A percentile compares a stretch with the other conserved stretches of the same genome.
These are phyloP conservation scores for Halcyon senegalensis DNA, from an alignment of 2,113 vertebrate species.

Conservation along the genomic window DNA sequence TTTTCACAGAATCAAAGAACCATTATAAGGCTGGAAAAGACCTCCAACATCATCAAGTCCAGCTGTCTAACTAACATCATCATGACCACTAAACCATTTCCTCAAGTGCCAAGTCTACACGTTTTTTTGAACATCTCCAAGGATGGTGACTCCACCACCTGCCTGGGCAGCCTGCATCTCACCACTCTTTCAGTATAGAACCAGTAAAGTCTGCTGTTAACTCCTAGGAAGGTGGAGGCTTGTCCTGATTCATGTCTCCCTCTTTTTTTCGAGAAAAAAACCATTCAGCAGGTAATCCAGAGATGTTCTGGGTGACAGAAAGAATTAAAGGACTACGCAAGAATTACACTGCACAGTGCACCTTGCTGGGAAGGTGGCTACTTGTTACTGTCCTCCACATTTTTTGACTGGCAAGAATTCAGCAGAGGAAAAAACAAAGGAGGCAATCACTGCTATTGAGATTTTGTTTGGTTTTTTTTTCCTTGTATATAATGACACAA, in stretches of 20 bases:
- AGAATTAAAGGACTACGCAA: not conserved
- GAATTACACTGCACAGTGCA: not conserved
- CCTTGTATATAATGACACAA: not conserved
- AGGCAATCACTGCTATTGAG: fast-evolving
- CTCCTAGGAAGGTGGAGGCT: not conserved
- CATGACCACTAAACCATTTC: too few species aligned
- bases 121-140: too few species aligned
- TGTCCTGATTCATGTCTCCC: not conserved
- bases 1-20: not conserved
- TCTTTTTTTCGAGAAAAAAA: not conserved
- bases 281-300: not conserved
- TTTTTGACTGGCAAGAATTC: not conserved
- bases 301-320: not conserved
- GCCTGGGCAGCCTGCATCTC: too few species aligned
- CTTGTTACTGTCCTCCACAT: not conserved
- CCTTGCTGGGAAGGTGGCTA: not conserved
- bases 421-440: not conserved
- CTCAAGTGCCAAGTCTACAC: too few species aligned
- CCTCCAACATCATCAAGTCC: too few species aligned
- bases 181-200: too few species aligned
- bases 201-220: not conserved
- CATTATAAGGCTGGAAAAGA: too few species aligned
- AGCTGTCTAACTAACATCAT: too few species aligned
- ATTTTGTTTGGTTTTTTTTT: not conserved
- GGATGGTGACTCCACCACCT: too few species aligned